Evolutionary conservation across 2,113 vertebrate species (phyloP).

Genomic region (Glaucidium brasilianum): DNA sequence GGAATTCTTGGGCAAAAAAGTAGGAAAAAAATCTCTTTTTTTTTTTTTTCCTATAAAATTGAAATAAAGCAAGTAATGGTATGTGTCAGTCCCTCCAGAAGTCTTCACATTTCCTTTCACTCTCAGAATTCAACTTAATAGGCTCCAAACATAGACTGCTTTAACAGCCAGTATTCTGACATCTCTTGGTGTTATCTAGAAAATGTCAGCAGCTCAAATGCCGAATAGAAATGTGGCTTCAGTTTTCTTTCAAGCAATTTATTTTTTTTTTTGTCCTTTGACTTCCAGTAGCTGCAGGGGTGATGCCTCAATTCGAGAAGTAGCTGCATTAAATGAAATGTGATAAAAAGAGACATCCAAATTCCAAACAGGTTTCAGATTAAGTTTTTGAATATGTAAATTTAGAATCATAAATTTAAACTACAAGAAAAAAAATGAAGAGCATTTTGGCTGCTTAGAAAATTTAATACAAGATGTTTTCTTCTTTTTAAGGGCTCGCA

Average conservation of each 20-base stretch:
- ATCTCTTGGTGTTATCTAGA: constrained; percentile 59
- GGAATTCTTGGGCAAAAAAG: neutral
- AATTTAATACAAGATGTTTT: constrained; percentile 9
- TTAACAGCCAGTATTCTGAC: constrained; percentile 62
- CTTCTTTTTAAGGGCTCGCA: neutral
- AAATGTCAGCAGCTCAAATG: constrained; percentile 59
- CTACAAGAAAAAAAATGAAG: neutral
- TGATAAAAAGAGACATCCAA: constrained; percentile 25
- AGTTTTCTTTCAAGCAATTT: constrained; percentile 16
- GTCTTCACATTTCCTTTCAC: constrained; percentile 24
- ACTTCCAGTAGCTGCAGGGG: constrained; percentile 38
- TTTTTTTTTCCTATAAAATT: neutral
- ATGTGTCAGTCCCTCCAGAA: constrained; percentile 10
- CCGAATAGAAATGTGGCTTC: constrained; percentile 31
- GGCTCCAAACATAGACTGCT: constrained; percentile 45
- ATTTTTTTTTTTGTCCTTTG: constrained; percentile 35
- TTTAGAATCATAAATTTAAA: constrained; percentile 46
- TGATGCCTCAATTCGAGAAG: constrained; percentile 50
- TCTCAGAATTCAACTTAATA: constrained; percentile 48
- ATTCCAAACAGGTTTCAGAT: constrained; percentile 35
- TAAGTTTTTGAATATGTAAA: constrained; percentile 42
- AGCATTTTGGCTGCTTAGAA: neutral
- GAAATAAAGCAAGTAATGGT: constrained; percentile 14
- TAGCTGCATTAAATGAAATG: constrained; percentile 11
- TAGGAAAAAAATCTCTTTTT: neutral